Percentiles rank a stretch among this genome's conserved stretches.
Conservation (phyloP, 1,140 invertebrate genomes). For the Drosophila pseudoananassae region DNA sequence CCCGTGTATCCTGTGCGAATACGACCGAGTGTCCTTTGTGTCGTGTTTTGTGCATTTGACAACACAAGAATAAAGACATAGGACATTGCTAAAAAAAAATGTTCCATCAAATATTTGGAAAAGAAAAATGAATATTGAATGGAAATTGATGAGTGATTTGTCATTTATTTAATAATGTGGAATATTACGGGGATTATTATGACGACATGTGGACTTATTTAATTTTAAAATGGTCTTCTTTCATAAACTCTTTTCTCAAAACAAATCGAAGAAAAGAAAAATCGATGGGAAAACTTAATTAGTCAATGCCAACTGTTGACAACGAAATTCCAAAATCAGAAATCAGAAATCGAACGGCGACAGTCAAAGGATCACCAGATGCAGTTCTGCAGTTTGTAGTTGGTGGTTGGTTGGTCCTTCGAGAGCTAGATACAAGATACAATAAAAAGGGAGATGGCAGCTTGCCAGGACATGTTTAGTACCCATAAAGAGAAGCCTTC, state of each 20-base stretch:
- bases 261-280: too few species aligned
- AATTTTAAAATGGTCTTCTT: too few species aligned
- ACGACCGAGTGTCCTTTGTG: conserved; percentile 25
- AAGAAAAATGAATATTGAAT: not conserved
- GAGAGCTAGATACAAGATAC: conserved; percentile 2
- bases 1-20: not conserved
- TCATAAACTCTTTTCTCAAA: too few species aligned
- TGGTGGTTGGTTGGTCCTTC: conserved; percentile 7
- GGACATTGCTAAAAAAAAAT: not conserved
- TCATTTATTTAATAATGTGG: too few species aligned
- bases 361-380: conserved; percentile 30
- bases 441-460: conserved; percentile 45
- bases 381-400: conserved; percentile 11
- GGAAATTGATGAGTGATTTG: conserved; percentile 5
- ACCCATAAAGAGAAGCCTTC: conserved; percentile 36
- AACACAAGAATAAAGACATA: conserved; percentile 10
- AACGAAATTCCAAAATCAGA: not conserved
- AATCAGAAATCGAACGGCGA: conserved; percentile 7
- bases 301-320: conserved; percentile 45
- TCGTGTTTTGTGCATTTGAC: conserved; percentile 46
- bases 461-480: conserved; percentile 51
- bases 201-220: too few species aligned
- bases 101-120: not conserved
- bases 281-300: conserved; percentile 47
- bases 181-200: not conserved